Evolutionary conservation across 2,797 vertebrate genomes (phyloP), one percentile per base, ranked within the genome.

Genomic region (Paratrypauchen microcephalus): DNA sequence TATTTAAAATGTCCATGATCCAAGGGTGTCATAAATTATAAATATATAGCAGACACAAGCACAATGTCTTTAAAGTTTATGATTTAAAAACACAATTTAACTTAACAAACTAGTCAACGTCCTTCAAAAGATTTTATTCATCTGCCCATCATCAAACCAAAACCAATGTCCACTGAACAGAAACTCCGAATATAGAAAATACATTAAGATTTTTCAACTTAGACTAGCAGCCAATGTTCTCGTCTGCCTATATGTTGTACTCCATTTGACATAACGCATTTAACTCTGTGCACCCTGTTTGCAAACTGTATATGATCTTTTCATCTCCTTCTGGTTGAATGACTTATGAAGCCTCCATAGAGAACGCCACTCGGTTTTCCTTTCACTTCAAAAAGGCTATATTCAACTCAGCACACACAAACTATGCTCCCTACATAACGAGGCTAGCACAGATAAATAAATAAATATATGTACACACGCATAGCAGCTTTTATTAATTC

Each of bases 401-500:
- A 64, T n/a, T 70, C 54, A 83, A 71, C 1, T 4, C 56, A 68
- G 26, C 71, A 63, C 21, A 11, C 52, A 71, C 11, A 23, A 52
- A 21, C 66, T 5, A 24, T 62, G 58, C 19, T 13, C 7, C 23
- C 21, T 54, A 77, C 39, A 41, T 41, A 9, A 39, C 66, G 7
- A 11, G 59, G 26, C 68, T 61, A 21, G 55, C 0, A 0, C 26
- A 60, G 50, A 36, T 26, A 70, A 26, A 75, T 72, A 68, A 65
- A 55, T 52, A 71, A 19, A 76, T 41, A 41, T 64, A 57, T 16
- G 28, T 68, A 66, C 30, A 68, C 30, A 60, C 16, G n/a, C 5
- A 62, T 60, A 11, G 9, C 36, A 2, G 48, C 55, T 76, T 74
- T 84, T 76, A 87, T 77, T 83, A 79, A 83, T 87, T 87, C 71